These are phyloP conservation scores for Brachirus orientalis DNA, from an alignment of 2,113 vertebrate genomes.

Conservation along the genomic window DNA sequence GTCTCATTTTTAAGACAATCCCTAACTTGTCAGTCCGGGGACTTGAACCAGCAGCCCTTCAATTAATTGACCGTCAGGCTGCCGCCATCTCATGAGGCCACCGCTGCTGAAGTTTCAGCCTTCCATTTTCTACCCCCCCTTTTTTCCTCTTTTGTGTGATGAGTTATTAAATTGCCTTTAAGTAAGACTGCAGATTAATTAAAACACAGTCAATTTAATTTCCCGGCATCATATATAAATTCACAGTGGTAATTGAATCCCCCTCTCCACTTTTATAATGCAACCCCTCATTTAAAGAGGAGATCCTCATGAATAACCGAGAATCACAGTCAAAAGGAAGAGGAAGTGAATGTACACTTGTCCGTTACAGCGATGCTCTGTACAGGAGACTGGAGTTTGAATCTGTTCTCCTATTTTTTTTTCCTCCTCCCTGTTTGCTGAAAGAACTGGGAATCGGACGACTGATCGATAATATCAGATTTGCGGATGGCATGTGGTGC, in stretches of 20 bases:
- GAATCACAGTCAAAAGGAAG: slow-evolving; percentile 53
- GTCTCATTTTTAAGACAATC: slow-evolving; percentile 5
- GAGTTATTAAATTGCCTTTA: slow-evolving; percentile 83
- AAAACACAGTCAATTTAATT: slow-evolving; percentile 82
- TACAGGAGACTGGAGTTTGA: slow-evolving; percentile 52
- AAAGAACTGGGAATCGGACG: slow-evolving; percentile 79
- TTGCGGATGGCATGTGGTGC: slow-evolving; percentile 74
- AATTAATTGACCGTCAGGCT: slow-evolving; percentile 67
- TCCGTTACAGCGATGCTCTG: slow-evolving; percentile 46
- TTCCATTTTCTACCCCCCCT: slow-evolving; percentile 35
- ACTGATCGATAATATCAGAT: slow-evolving; percentile 79
- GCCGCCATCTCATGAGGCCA: slow-evolving; percentile 51
- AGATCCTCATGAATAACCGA: slow-evolving; percentile 66
- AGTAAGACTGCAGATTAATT: slow-evolving; percentile 84
- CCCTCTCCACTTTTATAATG: slow-evolving; percentile 62
- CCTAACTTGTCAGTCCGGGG: slow-evolving; percentile 49
- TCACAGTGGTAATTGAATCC: slow-evolving; percentile 79
- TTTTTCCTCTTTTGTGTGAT: slow-evolving; percentile 57
- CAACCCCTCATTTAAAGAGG: slow-evolving; percentile 57
- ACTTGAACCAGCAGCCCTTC: slow-evolving; percentile 77
- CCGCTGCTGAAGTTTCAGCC: slow-evolving; percentile 52
- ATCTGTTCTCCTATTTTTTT: slow-evolving; percentile 56
- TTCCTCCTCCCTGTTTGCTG: slow-evolving; percentile 56
- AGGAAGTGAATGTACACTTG: slow-evolving; percentile 53
- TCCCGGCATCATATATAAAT: slow-evolving; percentile 75